Percentiles rank a stretch among this genome's conserved stretches.
Conservation (phyloP, 2,113 vertebrate species). For the Triplophysa tibetana region DNA sequence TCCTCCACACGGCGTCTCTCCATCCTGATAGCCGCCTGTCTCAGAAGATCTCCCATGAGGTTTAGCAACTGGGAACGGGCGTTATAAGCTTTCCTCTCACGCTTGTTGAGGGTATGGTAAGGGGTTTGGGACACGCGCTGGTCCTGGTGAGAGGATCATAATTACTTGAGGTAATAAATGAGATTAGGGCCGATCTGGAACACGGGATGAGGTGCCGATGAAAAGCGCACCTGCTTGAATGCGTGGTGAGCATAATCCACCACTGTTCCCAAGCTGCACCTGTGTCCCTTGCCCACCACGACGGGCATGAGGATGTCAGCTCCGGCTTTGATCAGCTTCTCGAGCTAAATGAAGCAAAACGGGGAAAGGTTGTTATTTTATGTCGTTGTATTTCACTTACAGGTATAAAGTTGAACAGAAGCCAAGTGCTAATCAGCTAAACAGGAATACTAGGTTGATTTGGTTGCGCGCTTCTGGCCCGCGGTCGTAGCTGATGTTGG, state of each 20-base stretch:
- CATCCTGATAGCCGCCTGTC: conserved; percentile 42
- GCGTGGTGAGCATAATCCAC: conserved; percentile 78
- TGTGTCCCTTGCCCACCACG: conserved; percentile 59
- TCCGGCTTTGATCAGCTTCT: conserved; percentile 71
- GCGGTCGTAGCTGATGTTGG: conserved; percentile 71
- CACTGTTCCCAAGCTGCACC: conserved; percentile 72
- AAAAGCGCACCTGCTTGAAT: conserved; percentile 77
- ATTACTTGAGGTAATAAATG: conserved; percentile 5
- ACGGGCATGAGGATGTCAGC: conserved; percentile 80
- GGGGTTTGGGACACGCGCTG: conserved; percentile 72
- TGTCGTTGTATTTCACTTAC: background rate
- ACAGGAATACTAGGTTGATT: conserved; percentile 72
- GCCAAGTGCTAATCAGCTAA: background rate
- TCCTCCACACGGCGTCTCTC: conserved; percentile 57
- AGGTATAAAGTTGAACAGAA: background rate
- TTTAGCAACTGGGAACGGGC: conserved; percentile 69
- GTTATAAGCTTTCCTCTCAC: conserved; percentile 69
- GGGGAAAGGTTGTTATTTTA: background rate
- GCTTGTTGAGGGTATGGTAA: conserved; percentile 68
- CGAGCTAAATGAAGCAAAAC: conserved; percentile 64
- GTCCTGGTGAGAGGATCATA: conserved; percentile 66
- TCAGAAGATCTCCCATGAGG: conserved; percentile 70
- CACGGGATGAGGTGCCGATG: conserved; percentile 6
- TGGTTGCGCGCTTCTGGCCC: conserved; percentile 54
- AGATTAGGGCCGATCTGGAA: background rate